Evolutionary conservation across 2,888 invertebrate genomes (phyloP).

Genomic region (Xestia c-nigrum): DNA sequence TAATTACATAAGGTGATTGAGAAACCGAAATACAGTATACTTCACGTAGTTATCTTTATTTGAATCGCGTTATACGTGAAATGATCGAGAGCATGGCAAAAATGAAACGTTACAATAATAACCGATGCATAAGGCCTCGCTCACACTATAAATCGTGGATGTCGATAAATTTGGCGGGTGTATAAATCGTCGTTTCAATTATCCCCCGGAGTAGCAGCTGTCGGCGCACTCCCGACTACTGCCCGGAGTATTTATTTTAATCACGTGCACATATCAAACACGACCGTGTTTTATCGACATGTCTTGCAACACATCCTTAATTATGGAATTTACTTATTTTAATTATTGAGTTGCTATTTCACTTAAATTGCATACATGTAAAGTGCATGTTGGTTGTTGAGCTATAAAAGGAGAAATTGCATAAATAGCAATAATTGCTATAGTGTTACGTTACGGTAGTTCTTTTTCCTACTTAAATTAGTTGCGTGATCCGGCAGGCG

Average conservation of each 20-base stretch:
- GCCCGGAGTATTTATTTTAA: constrained; percentile 88
- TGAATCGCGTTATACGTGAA: constrained; percentile 60
- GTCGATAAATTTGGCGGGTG: constrained; percentile 89
- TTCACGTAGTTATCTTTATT: constrained; percentile 65
- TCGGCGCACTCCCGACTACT: constrained; percentile 81
- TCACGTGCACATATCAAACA: constrained; percentile 82
- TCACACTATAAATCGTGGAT: constrained; percentile 83
- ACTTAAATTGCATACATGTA: constrained; percentile 24
- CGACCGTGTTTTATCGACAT: constrained; percentile 80
- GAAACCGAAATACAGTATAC: constrained; percentile 45
- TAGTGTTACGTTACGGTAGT: constrained; percentile 31
- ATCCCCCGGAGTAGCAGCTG: constrained; percentile 87
- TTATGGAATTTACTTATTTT: constrained; percentile 74
- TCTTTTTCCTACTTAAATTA: constrained; percentile 62
- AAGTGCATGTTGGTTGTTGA: constrained; percentile 25
- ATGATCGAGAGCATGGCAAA: constrained; percentile 67
- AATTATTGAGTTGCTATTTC: constrained; percentile 37
- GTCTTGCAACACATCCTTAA: constrained; percentile 74
- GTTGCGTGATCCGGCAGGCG: constrained; percentile 56
- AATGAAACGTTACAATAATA: constrained; percentile 74
- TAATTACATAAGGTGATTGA: constrained; percentile 64
- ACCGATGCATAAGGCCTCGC: constrained; percentile 70
- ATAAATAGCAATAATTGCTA: constrained; percentile 31
- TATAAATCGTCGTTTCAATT: constrained; percentile 90
- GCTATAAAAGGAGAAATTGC: constrained; percentile 42